Conservation (phyloP, 2,797 vertebrate genomes). For the Sebastiscus tertius region DNA sequence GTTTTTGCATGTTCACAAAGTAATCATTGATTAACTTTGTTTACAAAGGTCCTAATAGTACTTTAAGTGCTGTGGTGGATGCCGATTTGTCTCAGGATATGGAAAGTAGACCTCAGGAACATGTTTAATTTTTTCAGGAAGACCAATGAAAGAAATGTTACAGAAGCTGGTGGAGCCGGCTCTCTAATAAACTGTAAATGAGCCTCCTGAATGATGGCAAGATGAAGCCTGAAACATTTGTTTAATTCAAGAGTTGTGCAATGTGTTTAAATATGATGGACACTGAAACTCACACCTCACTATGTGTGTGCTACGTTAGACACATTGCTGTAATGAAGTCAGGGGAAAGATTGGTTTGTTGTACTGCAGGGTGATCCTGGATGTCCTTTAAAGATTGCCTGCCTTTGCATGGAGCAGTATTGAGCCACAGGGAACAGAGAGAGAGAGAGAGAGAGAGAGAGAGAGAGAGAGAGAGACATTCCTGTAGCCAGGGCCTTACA, state of each 20-base stretch:
- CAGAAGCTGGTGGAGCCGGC: background rate
- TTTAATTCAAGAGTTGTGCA: background rate
- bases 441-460: background rate
- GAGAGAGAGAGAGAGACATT: background rate
- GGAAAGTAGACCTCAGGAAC: background rate
- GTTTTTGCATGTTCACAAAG: background rate
- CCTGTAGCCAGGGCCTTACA: slow-evolving; percentile 17
- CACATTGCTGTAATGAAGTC: background rate
- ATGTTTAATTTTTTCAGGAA: background rate
- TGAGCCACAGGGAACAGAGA: slow-evolving; percentile 20
- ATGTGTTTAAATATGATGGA: background rate
- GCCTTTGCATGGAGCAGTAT: slow-evolving; percentile 5
- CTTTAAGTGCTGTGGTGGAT: background rate
- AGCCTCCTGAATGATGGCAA: background rate
- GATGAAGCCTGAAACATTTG: rapidly evolving
- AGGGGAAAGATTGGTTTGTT: background rate
- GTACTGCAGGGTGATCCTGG: background rate
- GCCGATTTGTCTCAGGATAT: background rate
- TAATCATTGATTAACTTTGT: background rate
- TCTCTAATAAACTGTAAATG: background rate
- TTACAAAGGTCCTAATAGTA: background rate
- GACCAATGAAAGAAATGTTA: background rate
- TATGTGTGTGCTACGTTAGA: background rate
- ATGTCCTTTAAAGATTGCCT: slow-evolving; percentile 33
- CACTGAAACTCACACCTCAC: background rate